Evolutionary conservation across 64 coral and sea anemone genomes (phyloP).

Genomic region (Montipora capricornis): DNA sequence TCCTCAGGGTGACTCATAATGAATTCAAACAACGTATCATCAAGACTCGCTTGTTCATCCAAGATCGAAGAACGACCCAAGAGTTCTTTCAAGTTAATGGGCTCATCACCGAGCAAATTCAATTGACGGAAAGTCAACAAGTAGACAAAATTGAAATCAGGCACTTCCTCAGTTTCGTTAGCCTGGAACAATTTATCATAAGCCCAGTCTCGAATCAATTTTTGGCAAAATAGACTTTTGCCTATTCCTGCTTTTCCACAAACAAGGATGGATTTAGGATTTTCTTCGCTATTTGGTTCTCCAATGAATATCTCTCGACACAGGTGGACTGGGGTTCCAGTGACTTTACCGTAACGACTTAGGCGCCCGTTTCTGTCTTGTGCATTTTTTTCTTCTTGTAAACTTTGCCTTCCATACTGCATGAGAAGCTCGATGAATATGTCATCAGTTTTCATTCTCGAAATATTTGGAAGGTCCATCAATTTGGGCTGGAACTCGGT

Average conservation of each 20-base stretch:
- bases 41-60: conserved; percentile 2
- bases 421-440: conserved; percentile 47
- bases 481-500: conserved; percentile 41
- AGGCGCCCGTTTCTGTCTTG: neutral
- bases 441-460: conserved; percentile 27
- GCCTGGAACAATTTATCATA: conserved; percentile 27
- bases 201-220: conserved; percentile 40
- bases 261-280: conserved; percentile 18
- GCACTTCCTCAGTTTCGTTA: neutral
- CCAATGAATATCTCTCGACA: conserved; percentile 17
- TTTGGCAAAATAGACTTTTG: conserved; percentile 54
- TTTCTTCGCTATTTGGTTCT: neutral
- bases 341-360: neutral
- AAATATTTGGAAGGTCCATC: neutral
- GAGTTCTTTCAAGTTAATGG: neutral
- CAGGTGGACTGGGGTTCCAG: neutral
- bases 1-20: conserved; percentile 1
- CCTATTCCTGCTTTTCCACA: conserved; percentile 69
- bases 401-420: neutral
- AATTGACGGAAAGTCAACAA: conserved; percentile 30
- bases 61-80: conserved; percentile 11
- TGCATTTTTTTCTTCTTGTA: neutral
- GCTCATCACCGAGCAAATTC: neutral
- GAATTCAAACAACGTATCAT: neutral
- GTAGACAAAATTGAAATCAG: conserved; percentile 42